phyloP scores from a whole-genome alignment of 2,113 vertebrate species.

The Pelecanus crispus region DNA sequence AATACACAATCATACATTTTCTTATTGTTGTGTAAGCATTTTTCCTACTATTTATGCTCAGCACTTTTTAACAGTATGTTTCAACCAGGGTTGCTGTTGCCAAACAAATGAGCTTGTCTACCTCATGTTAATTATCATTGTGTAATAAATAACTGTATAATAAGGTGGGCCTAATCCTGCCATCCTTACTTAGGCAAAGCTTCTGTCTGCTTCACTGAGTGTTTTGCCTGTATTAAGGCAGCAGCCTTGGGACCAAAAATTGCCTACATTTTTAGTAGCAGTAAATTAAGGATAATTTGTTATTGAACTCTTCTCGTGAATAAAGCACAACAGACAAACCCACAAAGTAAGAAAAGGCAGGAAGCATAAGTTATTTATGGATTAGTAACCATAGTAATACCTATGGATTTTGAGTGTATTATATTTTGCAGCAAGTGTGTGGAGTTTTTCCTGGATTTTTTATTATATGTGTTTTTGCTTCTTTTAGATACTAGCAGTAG shows the following conservation, averaged over 20 bases:
- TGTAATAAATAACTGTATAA: slow-evolving; percentile 46
- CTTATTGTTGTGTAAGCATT: slow-evolving; percentile 53
- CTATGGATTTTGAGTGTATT: not conserved
- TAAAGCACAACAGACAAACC: not conserved
- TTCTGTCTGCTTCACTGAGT: not conserved
- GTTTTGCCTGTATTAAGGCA: not conserved
- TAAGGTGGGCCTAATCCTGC: slow-evolving; percentile 2
- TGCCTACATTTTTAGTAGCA: not conserved
- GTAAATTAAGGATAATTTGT: slow-evolving; percentile 35
- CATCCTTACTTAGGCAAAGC: not conserved
- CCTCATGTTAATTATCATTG: slow-evolving; percentile 5
- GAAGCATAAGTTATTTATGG: not conserved
- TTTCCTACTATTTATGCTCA: slow-evolving; percentile 34
- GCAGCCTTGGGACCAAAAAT: not conserved
- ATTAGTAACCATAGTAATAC: slow-evolving; percentile 37
- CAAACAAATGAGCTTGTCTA: slow-evolving; percentile 41
- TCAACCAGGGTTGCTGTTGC: slow-evolving; percentile 3
- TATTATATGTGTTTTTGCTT: not conserved
- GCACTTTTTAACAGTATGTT: slow-evolving; percentile 5
- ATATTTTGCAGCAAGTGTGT: not conserved
- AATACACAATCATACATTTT: slow-evolving; percentile 63
- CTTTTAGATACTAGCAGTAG: not conserved
- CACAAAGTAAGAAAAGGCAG: not conserved
- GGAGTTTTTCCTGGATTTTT: not conserved
- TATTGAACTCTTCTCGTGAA: slow-evolving; percentile 12